phyloP scores from a whole-genome alignment of 1,140 invertebrate species.

The Formica selysi region DNA sequence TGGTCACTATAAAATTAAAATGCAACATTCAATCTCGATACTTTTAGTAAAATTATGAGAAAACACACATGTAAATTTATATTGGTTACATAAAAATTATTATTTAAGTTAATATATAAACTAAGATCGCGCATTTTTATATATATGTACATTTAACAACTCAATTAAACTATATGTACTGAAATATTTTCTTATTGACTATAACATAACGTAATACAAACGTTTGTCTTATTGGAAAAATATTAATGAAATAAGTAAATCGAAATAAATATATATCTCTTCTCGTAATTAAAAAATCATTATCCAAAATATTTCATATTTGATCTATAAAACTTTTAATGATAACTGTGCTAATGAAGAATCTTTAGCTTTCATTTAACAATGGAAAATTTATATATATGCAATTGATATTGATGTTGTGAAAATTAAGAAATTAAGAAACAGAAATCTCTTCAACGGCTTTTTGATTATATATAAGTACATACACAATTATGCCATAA shows the following conservation, averaged over 20 bases:
- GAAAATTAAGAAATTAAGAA: slow-evolving; percentile 5
- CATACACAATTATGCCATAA: slow-evolving; percentile 19
- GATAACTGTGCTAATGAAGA: slow-evolving; percentile 4
- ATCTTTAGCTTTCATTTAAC: background rate
- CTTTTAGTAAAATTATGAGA: background rate
- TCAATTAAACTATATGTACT: slow-evolving; percentile 8
- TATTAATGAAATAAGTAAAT: slow-evolving; percentile 4
- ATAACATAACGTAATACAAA: slow-evolving; percentile 19
- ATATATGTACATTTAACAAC: slow-evolving; percentile 16
- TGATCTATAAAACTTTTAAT: background rate
- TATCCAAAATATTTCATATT: background rate
- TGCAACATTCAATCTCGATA: slow-evolving; percentile 32
- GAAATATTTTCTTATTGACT: slow-evolving; percentile 13
- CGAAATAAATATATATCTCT: background rate
- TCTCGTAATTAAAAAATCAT: background rate
- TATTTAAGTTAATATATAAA: slow-evolving; percentile 44
- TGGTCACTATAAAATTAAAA: slow-evolving; percentile 25
- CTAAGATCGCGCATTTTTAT: background rate
- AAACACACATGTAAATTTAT: slow-evolving; percentile 33
- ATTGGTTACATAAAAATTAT: slow-evolving; percentile 3
- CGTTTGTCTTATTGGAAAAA: slow-evolving; percentile 25
- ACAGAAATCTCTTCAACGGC: background rate
- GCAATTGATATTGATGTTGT: background rate
- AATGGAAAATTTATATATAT: slow-evolving; percentile 15
- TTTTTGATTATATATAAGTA: slow-evolving; percentile 37